Evolutionary conservation across 2,888 invertebrate species (phyloP).

Genomic region (Bellardia bayeri): DNA sequence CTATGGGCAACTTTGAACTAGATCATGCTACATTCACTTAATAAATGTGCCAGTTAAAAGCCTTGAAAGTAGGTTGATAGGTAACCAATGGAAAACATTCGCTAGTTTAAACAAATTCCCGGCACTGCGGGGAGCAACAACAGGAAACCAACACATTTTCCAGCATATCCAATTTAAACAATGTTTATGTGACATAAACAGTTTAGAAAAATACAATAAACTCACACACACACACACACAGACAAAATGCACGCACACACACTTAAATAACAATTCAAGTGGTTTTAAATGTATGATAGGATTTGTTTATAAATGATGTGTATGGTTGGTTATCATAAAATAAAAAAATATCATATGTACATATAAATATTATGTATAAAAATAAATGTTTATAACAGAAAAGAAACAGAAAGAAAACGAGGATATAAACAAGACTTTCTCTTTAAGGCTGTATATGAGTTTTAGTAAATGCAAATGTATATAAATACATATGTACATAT

Average conservation of each 20-base stretch:
- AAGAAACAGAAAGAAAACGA: not conserved
- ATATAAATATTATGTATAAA: not conserved
- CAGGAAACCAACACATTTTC: too few relatives aligned
- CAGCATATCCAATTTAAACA: constrained; percentile 4
- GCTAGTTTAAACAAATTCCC: too few relatives aligned
- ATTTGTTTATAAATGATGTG: constrained; percentile 65
- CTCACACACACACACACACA: constrained; percentile 18
- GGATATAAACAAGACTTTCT: constrained; percentile 22
- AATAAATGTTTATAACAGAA: constrained; percentile 3
- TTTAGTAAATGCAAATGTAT: not conserved
- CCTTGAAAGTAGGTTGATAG: too few relatives aligned
- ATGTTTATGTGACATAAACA: constrained; percentile 68
- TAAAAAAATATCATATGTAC: not conserved
- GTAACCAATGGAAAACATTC: too few relatives aligned
- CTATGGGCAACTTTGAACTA: too few relatives aligned
- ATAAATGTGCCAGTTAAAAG: too few relatives aligned
- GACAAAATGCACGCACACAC: constrained; percentile 37
- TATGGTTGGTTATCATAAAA: constrained; percentile 44
- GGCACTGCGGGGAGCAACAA: too few relatives aligned
- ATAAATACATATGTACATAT: too few relatives aligned
- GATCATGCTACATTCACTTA: too few relatives aligned
- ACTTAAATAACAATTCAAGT: constrained; percentile 49
- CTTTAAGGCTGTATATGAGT: not conserved
- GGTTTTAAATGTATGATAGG: constrained; percentile 67
- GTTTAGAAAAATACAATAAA: constrained; percentile 52